Conservation (phyloP, 2,797 vertebrate genomes). For the Pyrrhura leucotis region DNA sequence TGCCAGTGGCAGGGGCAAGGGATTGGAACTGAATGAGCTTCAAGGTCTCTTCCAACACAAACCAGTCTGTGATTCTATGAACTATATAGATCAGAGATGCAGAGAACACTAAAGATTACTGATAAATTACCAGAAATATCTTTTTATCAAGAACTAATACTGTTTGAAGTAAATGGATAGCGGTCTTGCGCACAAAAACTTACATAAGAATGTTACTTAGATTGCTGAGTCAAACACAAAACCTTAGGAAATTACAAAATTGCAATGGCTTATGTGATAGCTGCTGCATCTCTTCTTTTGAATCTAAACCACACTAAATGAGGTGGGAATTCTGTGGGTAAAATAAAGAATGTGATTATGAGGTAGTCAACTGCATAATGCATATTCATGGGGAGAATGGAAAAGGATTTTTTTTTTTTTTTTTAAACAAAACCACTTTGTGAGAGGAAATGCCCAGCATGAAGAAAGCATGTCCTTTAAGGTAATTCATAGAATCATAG, state of each 20-base stretch:
- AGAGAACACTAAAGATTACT: neutral
- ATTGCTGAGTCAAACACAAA: neutral
- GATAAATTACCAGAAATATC: neutral
- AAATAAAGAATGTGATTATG: neutral
- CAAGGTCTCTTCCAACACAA: neutral
- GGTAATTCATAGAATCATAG: neutral
- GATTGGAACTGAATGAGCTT: neutral
- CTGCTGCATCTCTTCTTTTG: neutral
- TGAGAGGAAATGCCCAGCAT: neutral
- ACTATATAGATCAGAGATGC: neutral
- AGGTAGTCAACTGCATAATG: neutral
- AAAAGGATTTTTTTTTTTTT: neutral
- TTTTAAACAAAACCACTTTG: neutral
- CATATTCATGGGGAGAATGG: neutral
- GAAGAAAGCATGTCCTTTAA: neutral
- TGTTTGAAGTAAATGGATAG: neutral
- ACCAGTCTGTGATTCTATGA: neutral
- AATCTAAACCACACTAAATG: neutral
- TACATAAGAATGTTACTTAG: neutral
- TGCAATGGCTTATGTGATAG: fast-evolving
- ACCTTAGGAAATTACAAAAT: neutral
- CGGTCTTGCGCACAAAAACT: neutral
- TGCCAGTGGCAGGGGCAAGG: neutral
- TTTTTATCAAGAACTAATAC: neutral
- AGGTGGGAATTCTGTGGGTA: neutral